Base-by-base conservation (phyloP, 2,113 vertebrate species). In the Onychostruthus taczanowskii region DNA sequence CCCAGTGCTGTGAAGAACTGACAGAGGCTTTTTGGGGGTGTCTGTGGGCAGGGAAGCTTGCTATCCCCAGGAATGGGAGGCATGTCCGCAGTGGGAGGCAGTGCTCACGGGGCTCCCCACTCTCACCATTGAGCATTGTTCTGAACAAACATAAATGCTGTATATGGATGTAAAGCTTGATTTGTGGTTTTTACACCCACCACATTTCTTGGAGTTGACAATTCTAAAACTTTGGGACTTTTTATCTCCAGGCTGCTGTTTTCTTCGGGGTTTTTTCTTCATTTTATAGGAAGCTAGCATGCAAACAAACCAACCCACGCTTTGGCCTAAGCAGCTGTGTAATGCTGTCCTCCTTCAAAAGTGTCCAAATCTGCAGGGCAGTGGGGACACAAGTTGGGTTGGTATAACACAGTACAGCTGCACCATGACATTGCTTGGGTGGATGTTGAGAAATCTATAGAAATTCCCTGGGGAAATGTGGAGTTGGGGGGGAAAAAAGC, bases 41-140 rank as follows among this genome's bases (percentile, higher is more conserved):
- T 89, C 82, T 5, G 50, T 95, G 90, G 89, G 94, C 89, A 96
- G 94, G 94, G 88, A 15, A 9, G 9, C 23, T 28, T 28, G 27
- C 55, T 46, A 0, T 67, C 18, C 74, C 28, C 11, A 59, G 94
- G 97, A 97, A 97, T 96, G 94, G 78, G 83, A 97, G 75, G 81
- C 87, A 98, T 88, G 96, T 85, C 80, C 1, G 2, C 35, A 24
- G 97, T 98, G 92, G 97, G 97, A 97, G 95, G 96, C 73, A 94
- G 80, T 2, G 2, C 90, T 87, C 31, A 30, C 4, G 0, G 58
- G 19, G 64, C 31, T 93, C 44, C n/a, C 16, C 2, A 27, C 53
- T 78, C 93, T 56, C 67, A 26, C 80, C 80, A 95, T 13, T 86
- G 69, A 80, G 44, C 64, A 49, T 55, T 92, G 72, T 90, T 91